Evolutionary conservation across 2,797 vertebrate species (phyloP), one percentile per base, ranked within the genome.

Genomic region (Alectoris magna): DNA sequence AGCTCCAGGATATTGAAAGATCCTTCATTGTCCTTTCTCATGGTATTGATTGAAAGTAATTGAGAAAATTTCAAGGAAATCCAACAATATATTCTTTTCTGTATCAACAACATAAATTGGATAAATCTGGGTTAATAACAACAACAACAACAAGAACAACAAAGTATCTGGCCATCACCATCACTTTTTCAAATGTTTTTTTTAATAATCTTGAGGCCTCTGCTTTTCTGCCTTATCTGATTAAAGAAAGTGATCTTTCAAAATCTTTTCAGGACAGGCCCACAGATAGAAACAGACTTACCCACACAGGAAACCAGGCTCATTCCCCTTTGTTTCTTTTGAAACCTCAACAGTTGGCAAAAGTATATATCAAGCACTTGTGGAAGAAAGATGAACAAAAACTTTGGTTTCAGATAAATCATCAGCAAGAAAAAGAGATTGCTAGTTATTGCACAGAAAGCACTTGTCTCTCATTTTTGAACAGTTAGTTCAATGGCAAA

Each of bases 1-100:
- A 14, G 48, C 12, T 60, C 26, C 43, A 56, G 39, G 43, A 44
- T 59, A 4, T 11, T 70, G 63, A 41, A 66, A 83, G 15, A 63
- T 72, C 5, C 2, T 55, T 69, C 0, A 0, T 39, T 66, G 16
- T 23, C 10, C 66, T 84, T 76, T 55, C 2, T 44, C 2, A 0
- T 2, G 8, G 2, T 51, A 51, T 79, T 77, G 6, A 29, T 19
- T 75, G 68, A 13, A 88, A 68, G 4, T 11, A 19, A 88, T 78
- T 2, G 3, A 44, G 5, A 11, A 86, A 77, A 76, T 76, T 22
- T 87, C 27, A 27, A 23, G 23, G 24, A 88, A 78, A 53, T 62
- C 27, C 13, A 78, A 11, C 10, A 73, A 24, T 29, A 91, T 49
- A 5, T 2, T 66, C 1, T 44, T 75, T 82, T 58, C 31, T 74